Evolutionary conservation across 2,113 vertebrate species (phyloP).

Genomic region (Dascyllus trimaculatus): DNA sequence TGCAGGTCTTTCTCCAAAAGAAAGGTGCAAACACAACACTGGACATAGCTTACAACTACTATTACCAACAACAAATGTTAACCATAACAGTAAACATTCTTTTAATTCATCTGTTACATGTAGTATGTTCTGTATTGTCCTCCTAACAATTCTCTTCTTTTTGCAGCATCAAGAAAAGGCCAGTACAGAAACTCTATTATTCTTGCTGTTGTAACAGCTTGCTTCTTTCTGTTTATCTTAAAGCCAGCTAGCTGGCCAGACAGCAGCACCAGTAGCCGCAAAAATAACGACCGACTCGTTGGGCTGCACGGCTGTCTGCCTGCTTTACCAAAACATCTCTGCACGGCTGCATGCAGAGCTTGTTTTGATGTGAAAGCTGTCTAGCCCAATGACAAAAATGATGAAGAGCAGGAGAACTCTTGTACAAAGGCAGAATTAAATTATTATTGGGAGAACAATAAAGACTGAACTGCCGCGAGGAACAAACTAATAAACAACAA

Average conservation of each 20-base stretch:
- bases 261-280: slow-evolving; percentile 10
- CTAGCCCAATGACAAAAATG: slow-evolving; percentile 27
- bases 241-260: slow-evolving; percentile 20
- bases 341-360: slow-evolving; percentile 24
- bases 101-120: no score
- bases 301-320: slow-evolving; percentile 60
- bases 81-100: no score
- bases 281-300: slow-evolving; percentile 28
- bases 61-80: neutral
- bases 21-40: neutral
- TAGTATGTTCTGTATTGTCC: no score
- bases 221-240: slow-evolving; percentile 50
- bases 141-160: no score
- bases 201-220: slow-evolving; percentile 6
- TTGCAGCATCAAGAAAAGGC: neutral
- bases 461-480: neutral
- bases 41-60: neutral
- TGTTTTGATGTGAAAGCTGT: slow-evolving; percentile 24
- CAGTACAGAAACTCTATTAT: neutral
- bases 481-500: neutral
- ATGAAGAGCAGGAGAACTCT: slow-evolving; percentile 11
- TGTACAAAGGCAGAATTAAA: slow-evolving; percentile 26
- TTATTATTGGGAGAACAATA: neutral
- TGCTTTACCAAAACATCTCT: slow-evolving; percentile 41
- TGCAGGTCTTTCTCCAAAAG: neutral